phyloP scores from a whole-genome alignment of 2,888 invertebrate genomes.

The Steromphala cineraria region DNA sequence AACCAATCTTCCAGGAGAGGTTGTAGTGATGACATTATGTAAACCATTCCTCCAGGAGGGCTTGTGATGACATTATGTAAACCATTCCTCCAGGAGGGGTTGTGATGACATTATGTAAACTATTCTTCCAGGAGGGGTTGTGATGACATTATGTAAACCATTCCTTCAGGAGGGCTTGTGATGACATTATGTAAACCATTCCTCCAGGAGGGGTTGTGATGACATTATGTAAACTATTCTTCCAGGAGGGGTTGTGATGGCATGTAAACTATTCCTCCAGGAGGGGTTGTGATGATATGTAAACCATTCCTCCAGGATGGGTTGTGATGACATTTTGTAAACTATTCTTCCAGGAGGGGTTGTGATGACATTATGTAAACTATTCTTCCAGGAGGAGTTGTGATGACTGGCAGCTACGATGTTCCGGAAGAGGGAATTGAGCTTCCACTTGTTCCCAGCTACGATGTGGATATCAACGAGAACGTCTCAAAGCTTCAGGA shows the following conservation, averaged over 20 bases:
- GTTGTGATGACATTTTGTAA: not conserved
- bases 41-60: no score
- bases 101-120: not conserved
- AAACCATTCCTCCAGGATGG: not conserved
- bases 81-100: not conserved
- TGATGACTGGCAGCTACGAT: not conserved
- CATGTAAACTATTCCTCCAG: no score
- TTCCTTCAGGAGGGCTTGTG: not conserved
- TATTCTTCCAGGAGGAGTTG: not conserved
- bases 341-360: no score
- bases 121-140: no score
- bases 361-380: no score
- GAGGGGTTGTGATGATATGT: no score
- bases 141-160: no score
- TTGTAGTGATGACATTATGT: not conserved
- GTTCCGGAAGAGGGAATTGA: not conserved
- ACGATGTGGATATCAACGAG: conserved; percentile 54
- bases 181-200: not conserved
- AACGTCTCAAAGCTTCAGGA: conserved; percentile 31
- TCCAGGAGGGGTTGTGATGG: not conserved
- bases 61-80: no score
- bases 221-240: no score
- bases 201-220: no score
- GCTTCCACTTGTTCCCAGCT: conserved; percentile 43
- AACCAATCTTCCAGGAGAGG: not conserved